Percentiles rank a stretch among this genome's conserved stretches.
Conservation (phyloP, 2,113 vertebrate species). For the Picathartes gymnocephalus region DNA sequence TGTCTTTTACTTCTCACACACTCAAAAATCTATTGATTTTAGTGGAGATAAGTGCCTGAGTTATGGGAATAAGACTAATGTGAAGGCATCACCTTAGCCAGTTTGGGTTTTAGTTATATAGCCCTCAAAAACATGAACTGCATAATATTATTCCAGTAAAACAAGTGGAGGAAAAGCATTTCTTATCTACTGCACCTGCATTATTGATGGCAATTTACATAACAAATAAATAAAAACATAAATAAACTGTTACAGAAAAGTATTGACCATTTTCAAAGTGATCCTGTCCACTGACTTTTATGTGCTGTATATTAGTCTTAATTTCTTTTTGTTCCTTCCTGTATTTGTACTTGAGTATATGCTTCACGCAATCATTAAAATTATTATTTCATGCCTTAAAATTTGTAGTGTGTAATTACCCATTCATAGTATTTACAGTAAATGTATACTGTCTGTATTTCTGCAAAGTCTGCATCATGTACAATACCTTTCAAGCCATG, state of each 20-base stretch:
- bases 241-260: constrained; percentile 24
- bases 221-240: constrained; percentile 20
- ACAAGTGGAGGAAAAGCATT: not conserved
- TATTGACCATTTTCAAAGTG: constrained; percentile 29
- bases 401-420: constrained; percentile 27
- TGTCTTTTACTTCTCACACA: constrained; percentile 9
- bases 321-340: constrained; percentile 42
- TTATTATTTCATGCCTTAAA: constrained; percentile 40
- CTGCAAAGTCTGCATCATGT: not conserved
- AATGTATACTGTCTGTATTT: not conserved
- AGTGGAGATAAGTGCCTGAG: constrained; percentile 21
- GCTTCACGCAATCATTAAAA: constrained; percentile 9
- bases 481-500: not conserved
- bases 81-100: not conserved
- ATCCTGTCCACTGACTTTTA: constrained; percentile 30
- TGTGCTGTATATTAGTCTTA: not conserved
- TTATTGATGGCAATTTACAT: constrained; percentile 36
- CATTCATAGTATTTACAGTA: not conserved
- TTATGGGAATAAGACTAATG: constrained; percentile 38
- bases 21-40: constrained; percentile 38
- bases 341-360: not conserved
- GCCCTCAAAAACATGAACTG: not conserved
- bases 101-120: constrained; percentile 3
- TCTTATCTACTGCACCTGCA: not conserved
- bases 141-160: constrained; percentile 24